Conservation (phyloP, 2,797 vertebrate species). For the Brachyrhaphis roseni region DNA sequence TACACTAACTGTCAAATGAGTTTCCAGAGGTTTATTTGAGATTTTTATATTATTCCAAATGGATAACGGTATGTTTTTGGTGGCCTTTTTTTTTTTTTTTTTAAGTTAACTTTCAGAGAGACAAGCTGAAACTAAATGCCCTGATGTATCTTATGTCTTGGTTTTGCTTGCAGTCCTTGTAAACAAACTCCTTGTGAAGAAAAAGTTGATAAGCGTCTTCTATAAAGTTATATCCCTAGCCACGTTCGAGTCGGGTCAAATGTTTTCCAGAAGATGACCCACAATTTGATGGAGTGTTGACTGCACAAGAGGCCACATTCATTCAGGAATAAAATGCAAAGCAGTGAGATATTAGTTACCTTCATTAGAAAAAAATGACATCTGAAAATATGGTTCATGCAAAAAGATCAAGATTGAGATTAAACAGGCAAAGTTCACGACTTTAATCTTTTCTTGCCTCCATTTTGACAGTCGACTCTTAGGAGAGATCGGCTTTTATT, state of each 20-base stretch:
- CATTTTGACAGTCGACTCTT: not conserved
- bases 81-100: not conserved
- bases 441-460: not conserved
- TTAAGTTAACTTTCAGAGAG: too few relatives aligned
- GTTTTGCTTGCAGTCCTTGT: not conserved
- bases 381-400: not conserved
- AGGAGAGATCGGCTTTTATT: not conserved
- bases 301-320: not conserved
- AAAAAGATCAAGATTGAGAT: not conserved
- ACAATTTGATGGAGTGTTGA: not conserved
- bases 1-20: conserved; percentile 76
- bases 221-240: not conserved
- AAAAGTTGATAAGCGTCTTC: not conserved
- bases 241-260: rapidly evolving
- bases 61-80: not conserved
- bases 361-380: not conserved
- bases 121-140: not conserved
- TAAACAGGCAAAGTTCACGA: not conserved
- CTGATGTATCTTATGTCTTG: not conserved
- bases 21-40: conserved; percentile 80
- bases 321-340: not conserved
- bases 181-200: not conserved
- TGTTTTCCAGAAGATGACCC: not conserved
- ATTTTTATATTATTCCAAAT: not conserved
- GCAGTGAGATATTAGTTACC: not conserved